Percentiles rank a stretch among this genome's conserved stretches.
Conservation (phyloP, 2,888 invertebrate species). For the Phalera bucephala region DNA sequence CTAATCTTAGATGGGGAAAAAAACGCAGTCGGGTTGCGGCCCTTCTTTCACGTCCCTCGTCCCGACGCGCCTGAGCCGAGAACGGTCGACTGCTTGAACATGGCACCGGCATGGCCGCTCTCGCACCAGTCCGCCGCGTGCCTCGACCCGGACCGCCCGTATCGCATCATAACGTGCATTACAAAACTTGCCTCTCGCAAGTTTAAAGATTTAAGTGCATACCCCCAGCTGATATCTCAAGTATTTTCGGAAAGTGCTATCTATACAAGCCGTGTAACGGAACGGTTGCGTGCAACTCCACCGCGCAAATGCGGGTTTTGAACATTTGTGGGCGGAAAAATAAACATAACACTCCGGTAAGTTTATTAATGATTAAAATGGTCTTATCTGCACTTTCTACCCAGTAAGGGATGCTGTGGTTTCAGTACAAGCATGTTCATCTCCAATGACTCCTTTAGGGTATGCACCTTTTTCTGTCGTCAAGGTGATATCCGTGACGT, state of each 20-base stretch:
- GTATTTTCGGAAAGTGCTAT: slow-evolving; percentile 54
- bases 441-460: slow-evolving; percentile 3
- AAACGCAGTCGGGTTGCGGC: slow-evolving; percentile 66
- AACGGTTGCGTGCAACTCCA: slow-evolving; percentile 53
- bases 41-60: slow-evolving; percentile 68
- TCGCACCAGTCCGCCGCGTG: slow-evolving; percentile 60
- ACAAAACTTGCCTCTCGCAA: slow-evolving; percentile 52
- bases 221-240: slow-evolving; percentile 45
- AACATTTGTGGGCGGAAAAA: slow-evolving; percentile 63
- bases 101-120: slow-evolving; percentile 28
- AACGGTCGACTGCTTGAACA: slow-evolving; percentile 26
- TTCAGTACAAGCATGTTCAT: slow-evolving; percentile 4
- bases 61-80: slow-evolving; percentile 16
- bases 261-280: slow-evolving; percentile 47
- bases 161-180: slow-evolving; percentile 34
- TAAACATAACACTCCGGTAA: slow-evolving; percentile 75
- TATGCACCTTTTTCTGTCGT: slow-evolving; percentile 10
- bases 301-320: slow-evolving; percentile 62
- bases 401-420: slow-evolving; percentile 27
- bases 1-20: slow-evolving; percentile 74
- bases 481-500: slow-evolving; percentile 28
- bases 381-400: slow-evolving; percentile 36
- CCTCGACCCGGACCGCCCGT: slow-evolving; percentile 53
- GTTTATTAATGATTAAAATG: slow-evolving; percentile 50
- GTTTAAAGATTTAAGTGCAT: slow-evolving; percentile 53